phyloP scores from a whole-genome alignment of 2,797 vertebrate genomes.

The Fringilla coelebs region DNA sequence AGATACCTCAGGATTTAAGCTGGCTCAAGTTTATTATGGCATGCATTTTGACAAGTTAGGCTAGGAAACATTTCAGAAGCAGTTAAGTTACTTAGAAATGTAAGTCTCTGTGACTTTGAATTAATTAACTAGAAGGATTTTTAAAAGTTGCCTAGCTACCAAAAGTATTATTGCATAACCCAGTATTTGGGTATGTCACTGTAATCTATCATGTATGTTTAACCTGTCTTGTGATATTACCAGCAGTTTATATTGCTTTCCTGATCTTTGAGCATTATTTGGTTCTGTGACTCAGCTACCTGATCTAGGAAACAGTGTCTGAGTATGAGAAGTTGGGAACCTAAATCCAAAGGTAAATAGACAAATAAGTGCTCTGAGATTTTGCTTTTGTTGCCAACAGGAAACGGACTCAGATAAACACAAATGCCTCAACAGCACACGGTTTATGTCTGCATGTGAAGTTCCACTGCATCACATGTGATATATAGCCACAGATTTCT shows the following conservation, averaged over 20 bases:
- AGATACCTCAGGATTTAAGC: constrained; percentile 37
- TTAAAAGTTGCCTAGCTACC: neutral
- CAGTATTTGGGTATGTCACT: neutral
- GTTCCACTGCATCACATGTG: neutral
- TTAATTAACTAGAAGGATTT: neutral
- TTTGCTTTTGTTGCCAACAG: neutral
- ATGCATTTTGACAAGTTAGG: constrained; percentile 2
- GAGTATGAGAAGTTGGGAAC: neutral
- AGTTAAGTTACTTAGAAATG: neutral
- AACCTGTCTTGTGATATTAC: neutral
- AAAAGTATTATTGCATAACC: neutral
- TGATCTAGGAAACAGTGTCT: neutral
- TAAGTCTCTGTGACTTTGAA: neutral
- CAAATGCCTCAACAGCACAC: neutral
- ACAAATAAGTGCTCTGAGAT: neutral
- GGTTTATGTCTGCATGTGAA: neutral
- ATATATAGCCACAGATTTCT: neutral
- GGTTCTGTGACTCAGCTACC: neutral
- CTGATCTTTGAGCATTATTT: neutral
- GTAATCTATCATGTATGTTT: neutral
- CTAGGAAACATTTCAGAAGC: neutral
- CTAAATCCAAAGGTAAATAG: neutral
- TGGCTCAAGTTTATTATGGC: neutral
- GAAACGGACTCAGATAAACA: neutral
- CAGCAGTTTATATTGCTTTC: neutral